A percentile compares a stretch with the other conserved stretches of the same genome.
Evolutionary conservation across 2,113 vertebrate genomes (phyloP).

Genomic region (Hydrolagus affinis): DNA sequence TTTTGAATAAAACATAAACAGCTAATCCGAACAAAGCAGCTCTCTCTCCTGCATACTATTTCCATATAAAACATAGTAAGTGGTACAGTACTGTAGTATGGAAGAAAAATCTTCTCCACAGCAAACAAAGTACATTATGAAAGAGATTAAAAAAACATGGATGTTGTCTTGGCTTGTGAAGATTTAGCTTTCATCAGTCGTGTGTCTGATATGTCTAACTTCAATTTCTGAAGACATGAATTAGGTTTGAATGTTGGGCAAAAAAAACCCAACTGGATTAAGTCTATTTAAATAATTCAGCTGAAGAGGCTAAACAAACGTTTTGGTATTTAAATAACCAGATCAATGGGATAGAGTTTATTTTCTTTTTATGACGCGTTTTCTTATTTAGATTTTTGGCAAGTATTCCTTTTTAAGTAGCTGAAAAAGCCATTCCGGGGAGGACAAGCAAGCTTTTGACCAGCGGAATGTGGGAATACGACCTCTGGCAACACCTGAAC

Average conservation of each 20-base stretch:
- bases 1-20: conserved; percentile 4
- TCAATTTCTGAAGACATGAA: neutral
- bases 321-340: neutral
- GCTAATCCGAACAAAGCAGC: neutral
- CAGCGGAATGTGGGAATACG: too few relatives aligned
- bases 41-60: too few relatives aligned
- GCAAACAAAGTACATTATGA: neutral
- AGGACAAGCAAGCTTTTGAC: neutral
- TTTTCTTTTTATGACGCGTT: neutral
- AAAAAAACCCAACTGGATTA: neutral
- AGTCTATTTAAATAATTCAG: neutral
- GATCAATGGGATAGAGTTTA: neutral
- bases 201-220: neutral
- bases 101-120: neutral
- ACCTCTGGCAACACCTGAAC: neutral
- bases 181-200: neutral
- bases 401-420: neutral
- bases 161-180: neutral
- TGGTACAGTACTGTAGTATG: too few relatives aligned
- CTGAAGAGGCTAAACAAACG: neutral
- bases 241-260: neutral
- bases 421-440: neutral
- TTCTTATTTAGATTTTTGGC: neutral
- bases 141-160: neutral
- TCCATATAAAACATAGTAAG: too few relatives aligned